These are phyloP conservation scores for Callitettix versicolor DNA, from an alignment of 1,140 invertebrate species.

Conservation along the genomic window DNA sequence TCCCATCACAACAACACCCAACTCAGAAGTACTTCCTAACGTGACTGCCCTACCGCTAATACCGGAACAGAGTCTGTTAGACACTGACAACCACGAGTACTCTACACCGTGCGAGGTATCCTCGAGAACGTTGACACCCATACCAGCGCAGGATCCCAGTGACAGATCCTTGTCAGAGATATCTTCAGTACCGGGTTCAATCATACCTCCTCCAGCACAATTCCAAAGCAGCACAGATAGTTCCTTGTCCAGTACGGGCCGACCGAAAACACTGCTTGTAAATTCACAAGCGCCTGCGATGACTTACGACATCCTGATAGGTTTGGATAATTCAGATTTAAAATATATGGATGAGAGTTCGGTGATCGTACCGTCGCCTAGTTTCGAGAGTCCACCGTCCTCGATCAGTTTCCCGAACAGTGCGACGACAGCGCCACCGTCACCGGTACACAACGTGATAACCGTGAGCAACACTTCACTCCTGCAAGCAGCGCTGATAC, in stretches of 20 bases:
- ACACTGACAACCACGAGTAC: slow-evolving; percentile 39
- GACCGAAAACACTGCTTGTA: slow-evolving; percentile 43
- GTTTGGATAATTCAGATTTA: slow-evolving; percentile 68
- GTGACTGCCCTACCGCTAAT: slow-evolving; percentile 49
- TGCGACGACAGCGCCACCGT: slow-evolving; percentile 32
- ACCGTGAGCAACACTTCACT: slow-evolving; percentile 41
- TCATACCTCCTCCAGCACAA: slow-evolving; percentile 61
- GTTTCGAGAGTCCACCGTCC: slow-evolving; percentile 58
- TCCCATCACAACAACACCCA: slow-evolving; percentile 30
- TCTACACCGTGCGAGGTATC: slow-evolving; percentile 31
- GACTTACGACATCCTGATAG: slow-evolving; percentile 65
- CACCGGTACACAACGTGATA: slow-evolving; percentile 28
- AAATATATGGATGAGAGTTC: slow-evolving; percentile 86
- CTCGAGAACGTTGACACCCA: slow-evolving; percentile 36
- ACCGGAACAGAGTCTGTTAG: slow-evolving; percentile 49
- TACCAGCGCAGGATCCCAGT: slow-evolving; percentile 26
- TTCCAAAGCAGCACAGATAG: slow-evolving; percentile 51
- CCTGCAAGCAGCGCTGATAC: slow-evolving; percentile 54
- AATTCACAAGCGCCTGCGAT: slow-evolving; percentile 35
- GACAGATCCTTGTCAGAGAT: slow-evolving; percentile 26
- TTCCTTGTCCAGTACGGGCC: slow-evolving; percentile 42
- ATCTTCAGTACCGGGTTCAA: slow-evolving; percentile 36
- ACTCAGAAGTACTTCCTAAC: slow-evolving; percentile 33
- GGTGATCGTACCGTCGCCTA: slow-evolving; percentile 63
- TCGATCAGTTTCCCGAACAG: slow-evolving; percentile 40